Percentiles rank a stretch among this genome's conserved stretches.
Conservation (phyloP, 2,113 vertebrate species). For the Sinosuthora webbiana region DNA sequence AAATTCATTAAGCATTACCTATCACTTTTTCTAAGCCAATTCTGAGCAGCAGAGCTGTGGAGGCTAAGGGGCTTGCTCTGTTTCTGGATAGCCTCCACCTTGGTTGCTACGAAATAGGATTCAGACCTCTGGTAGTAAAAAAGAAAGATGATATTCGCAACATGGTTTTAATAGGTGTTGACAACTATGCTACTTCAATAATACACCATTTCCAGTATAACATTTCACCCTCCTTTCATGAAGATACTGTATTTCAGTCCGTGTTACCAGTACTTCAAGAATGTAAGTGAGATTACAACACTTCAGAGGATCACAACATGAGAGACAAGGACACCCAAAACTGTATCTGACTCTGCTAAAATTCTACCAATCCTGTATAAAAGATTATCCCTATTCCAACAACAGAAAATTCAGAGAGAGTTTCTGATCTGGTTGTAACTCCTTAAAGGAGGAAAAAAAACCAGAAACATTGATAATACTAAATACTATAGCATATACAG, state of each 20-base stretch:
- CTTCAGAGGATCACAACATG: not conserved
- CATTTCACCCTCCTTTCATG: not conserved
- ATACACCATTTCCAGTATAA: not conserved
- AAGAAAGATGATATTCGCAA: not conserved
- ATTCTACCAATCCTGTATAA: not conserved
- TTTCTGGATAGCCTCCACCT: not conserved
- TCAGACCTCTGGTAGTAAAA: not conserved
- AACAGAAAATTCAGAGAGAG: not conserved
- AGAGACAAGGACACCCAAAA: not conserved
- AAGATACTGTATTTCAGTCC: not conserved
- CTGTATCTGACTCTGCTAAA: not conserved
- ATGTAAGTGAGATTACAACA: not conserved
- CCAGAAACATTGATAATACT: not conserved
- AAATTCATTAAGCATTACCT: constrained; percentile 10
- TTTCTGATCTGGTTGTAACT: not conserved
- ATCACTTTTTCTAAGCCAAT: not conserved
- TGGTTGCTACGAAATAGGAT: not conserved
- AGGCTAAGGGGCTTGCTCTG: not conserved
- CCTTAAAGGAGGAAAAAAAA: not conserved
- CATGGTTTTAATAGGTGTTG: not conserved
- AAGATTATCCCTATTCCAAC: not conserved
- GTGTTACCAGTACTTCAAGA: not conserved
- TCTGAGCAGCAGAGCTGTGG: not conserved
- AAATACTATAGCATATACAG: not conserved
- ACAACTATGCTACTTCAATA: not conserved